Conservation (phyloP, 2,113 vertebrate genomes). For the Sebastes fasciatus region DNA sequence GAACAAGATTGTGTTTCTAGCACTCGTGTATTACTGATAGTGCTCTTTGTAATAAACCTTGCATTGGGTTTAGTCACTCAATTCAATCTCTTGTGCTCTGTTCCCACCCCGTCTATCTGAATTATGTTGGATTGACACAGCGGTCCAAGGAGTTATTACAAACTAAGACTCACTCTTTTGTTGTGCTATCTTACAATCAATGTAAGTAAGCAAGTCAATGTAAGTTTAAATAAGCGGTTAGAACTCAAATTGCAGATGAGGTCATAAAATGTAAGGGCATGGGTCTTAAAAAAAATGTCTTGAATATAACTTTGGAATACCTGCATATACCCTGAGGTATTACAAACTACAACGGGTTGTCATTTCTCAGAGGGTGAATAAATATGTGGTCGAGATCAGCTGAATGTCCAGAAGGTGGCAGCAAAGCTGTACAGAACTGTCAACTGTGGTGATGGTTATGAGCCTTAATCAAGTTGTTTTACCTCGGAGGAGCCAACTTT, state of each 20-base stretch:
- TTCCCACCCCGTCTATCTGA: neutral
- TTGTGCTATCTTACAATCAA: neutral
- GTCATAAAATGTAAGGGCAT: neutral
- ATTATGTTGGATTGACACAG: neutral
- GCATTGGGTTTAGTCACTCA: neutral
- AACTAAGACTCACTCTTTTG: too few relatives aligned
- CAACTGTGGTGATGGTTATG: accelerated
- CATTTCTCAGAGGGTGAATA: neutral
- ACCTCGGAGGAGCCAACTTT: neutral
- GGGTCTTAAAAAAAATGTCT: neutral
- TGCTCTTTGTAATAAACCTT: neutral
- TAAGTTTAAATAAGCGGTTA: neutral
- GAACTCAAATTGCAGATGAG: neutral
- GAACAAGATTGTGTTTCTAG: neutral
- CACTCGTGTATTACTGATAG: neutral
- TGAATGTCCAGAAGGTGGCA: conserved; percentile 67
- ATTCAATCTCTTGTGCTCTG: neutral
- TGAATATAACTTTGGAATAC: neutral
- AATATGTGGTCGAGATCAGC: accelerated
- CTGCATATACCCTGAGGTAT: too few relatives aligned
- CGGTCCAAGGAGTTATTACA: neutral
- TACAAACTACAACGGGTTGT: neutral
- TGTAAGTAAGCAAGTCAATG: too few relatives aligned
- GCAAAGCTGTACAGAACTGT: conserved; percentile 23
- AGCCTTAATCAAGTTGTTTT: neutral